Conservation (phyloP, 1,140 invertebrate genomes). For the Aphaenogaster floridana region DNA sequence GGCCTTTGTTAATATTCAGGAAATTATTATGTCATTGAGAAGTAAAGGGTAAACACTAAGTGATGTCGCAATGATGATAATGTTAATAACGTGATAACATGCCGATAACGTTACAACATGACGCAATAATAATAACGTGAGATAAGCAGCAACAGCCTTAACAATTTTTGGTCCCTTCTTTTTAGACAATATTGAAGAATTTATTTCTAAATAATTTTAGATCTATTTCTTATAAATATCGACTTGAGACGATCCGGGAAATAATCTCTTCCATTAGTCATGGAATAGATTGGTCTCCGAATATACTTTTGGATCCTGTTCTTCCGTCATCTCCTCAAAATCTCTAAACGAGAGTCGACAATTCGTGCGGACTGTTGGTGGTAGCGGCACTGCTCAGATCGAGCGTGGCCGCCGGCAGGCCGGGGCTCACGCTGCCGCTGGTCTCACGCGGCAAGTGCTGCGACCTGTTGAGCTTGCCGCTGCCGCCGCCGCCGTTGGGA, state of each 20-base stretch:
- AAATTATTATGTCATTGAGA: background rate
- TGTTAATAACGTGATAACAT: slow-evolving; percentile 6
- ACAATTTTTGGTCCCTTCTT: slow-evolving; percentile 53
- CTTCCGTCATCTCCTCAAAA: background rate
- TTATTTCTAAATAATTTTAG: slow-evolving; percentile 14
- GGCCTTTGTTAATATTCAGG: background rate
- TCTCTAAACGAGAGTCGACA: slow-evolving; percentile 89
- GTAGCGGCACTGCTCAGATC: slow-evolving; percentile 90
- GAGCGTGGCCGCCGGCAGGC: slow-evolving; percentile 88
- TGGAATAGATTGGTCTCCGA: background rate
- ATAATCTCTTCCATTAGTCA: background rate
- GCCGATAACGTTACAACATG: background rate
- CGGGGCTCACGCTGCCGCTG: slow-evolving; percentile 89
- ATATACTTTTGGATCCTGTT: background rate
- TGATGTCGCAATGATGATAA: slow-evolving; percentile 10
- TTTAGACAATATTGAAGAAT: slow-evolving; percentile 29
- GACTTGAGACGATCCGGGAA: background rate
- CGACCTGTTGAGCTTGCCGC: slow-evolving; percentile 79
- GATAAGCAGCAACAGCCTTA: slow-evolving; percentile 24
- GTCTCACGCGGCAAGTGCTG: slow-evolving; percentile 86
- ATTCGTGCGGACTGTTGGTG: slow-evolving; percentile 89
- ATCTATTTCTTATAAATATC: background rate
- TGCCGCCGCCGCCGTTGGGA: slow-evolving; percentile 75
- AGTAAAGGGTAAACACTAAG: background rate
- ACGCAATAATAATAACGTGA: slow-evolving; percentile 9